Evolutionary conservation across 2,113 vertebrate species (phyloP).

Genomic region (Sturnira hondurensis): DNA sequence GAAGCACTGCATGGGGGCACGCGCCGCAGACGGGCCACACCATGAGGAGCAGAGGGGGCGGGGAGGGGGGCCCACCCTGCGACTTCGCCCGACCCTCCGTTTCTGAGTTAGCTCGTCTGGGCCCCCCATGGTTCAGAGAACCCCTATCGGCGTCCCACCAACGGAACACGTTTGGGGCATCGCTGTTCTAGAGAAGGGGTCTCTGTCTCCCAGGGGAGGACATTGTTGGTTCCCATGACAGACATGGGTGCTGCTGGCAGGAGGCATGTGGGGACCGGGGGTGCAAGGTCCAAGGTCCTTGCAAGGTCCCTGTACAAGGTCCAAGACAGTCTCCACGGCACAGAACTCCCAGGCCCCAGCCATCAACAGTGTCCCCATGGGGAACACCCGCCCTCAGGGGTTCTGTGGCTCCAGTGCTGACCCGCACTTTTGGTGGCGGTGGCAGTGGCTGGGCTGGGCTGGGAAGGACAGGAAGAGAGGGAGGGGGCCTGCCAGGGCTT

Average conservation of each 20-base stretch:
- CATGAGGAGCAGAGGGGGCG: neutral
- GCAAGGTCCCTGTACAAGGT: accelerated
- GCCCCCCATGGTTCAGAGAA: neutral
- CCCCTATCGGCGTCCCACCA: neutral
- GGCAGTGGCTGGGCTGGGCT: neutral
- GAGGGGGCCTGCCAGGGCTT: neutral
- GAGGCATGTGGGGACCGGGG: neutral
- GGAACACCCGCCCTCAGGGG: too few relatives aligned
- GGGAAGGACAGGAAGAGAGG: neutral
- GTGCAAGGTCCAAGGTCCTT: too few relatives aligned
- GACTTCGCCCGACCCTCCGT: too few relatives aligned
- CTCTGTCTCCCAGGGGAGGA: neutral
- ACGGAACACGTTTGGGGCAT: neutral
- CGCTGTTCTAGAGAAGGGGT: neutral
- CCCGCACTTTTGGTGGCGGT: accelerated
- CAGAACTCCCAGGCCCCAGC: accelerated
- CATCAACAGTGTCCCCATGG: neutral
- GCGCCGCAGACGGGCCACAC: neutral
- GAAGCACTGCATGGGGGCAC: neutral
- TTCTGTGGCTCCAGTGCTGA: accelerated
- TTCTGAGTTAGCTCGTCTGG: neutral
- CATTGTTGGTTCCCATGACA: neutral
- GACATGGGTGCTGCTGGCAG: too few relatives aligned
- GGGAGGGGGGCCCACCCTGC: neutral
- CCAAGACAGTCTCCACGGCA: neutral